Base-by-base conservation (phyloP, 2,888 invertebrate genomes). In the Cordilura impudica region DNA sequence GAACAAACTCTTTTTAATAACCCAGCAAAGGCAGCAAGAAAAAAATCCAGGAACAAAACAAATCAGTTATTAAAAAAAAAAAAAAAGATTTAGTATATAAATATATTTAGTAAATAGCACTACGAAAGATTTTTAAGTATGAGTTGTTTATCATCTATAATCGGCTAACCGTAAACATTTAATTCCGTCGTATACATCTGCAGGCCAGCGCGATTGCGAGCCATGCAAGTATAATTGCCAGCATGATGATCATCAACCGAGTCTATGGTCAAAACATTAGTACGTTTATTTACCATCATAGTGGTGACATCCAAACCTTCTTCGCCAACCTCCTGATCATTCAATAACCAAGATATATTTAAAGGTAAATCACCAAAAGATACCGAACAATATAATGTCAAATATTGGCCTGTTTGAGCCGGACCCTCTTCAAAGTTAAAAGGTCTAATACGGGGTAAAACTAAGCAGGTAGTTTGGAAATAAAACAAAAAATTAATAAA, bases 311-410 rank as follows among this genome's bases (percentile, higher is more conserved):
- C 90, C 89, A 91, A 87, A 90, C 93, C 94, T 84, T 91, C 91
- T 45, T 91, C 91, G 90, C 93, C 94, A 84, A 92, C 91, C 61
- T 91, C 90, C 76, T 93, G 84, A 51, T 82, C 65, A 80, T 95
- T 93, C 84, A 95, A 92, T 80, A 92, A 92, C 96, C 97, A 97
- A 61, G 91, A 91, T 82, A 97, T 93, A 81, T 92, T 92, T 83
- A 96, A 91, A 31, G 96, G 96, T 83, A 94, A 91, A 91, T 97
- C 96, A 83, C 96, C 95, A 86, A 93, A 93, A 72, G 94, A 92
- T 82, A 94, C 93, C 53, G 93, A 93, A 89, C 95, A 95, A 85
- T 93, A 93, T 81, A 94, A 91, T 78, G 93, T 89, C 26, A 89
- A 82, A 83, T 88, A 94, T 89, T 95, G 95, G 83, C 95, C 95